Conservation (phyloP, 2,888 invertebrate species). For the Galerucella nymphaeae region DNA sequence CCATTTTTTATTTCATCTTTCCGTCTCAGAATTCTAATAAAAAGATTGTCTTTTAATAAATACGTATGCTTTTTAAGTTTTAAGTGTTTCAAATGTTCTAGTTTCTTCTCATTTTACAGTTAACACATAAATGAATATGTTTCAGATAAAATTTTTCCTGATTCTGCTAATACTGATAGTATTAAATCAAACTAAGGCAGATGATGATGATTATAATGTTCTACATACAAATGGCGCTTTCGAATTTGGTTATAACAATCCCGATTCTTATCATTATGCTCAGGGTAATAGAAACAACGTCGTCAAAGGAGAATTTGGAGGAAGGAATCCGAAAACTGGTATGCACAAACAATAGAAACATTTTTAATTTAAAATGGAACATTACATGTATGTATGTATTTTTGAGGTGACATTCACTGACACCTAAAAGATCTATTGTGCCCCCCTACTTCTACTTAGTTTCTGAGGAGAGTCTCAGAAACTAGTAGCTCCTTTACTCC, state of each 20-base stretch:
- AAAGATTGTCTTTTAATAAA: no score
- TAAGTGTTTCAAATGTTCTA: background rate
- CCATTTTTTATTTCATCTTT: no score
- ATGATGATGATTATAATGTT: constrained; percentile 70
- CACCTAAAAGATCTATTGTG: no score
- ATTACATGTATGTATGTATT: no score
- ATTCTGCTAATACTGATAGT: constrained; percentile 41
- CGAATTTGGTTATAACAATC: constrained; percentile 79
- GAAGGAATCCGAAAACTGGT: constrained; percentile 77
- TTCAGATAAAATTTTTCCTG: constrained; percentile 47
- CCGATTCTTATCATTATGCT: constrained; percentile 77
- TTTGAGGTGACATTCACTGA: no score
- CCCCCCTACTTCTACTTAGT: no score
- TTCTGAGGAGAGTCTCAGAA: no score
- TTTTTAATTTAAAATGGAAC: background rate
- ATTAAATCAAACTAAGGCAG: constrained; percentile 55
- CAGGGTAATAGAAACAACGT: constrained; percentile 74
- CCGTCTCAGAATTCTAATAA: no score
- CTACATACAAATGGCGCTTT: constrained; percentile 79
- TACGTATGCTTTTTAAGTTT: no score
- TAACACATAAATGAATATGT: constrained; percentile 8
- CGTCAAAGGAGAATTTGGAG: constrained; percentile 78
- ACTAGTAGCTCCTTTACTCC: no score
- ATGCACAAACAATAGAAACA: constrained; percentile 13
- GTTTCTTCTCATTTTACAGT: background rate